phyloP scores from a whole-genome alignment of 2,113 vertebrate species.

The Atlantisia rogersi region DNA sequence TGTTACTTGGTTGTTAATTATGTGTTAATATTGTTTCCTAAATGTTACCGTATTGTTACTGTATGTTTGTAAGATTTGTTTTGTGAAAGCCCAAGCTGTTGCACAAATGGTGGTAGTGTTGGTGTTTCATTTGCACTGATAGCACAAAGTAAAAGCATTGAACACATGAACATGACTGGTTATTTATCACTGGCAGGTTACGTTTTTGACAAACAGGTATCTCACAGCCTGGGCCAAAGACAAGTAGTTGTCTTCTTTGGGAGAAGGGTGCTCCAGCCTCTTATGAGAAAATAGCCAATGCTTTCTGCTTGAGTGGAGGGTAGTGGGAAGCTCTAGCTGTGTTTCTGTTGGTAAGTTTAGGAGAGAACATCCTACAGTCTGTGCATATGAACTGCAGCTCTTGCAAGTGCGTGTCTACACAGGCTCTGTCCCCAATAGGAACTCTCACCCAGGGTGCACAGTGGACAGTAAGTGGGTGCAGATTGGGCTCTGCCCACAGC shows the following conservation, averaged over 20 bases:
- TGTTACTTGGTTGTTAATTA: background rate
- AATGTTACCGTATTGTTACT: background rate
- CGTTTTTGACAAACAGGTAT: background rate
- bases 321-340: background rate
- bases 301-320: background rate
- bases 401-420: background rate
- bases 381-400: accelerated
- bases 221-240: background rate
- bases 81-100: slow-evolving; percentile 18
- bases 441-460: background rate
- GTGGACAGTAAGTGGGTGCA: background rate
- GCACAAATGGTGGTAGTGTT: slow-evolving; percentile 52
- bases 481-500: background rate
- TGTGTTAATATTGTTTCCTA: background rate
- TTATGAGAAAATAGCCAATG: background rate
- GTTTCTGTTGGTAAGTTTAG: background rate
- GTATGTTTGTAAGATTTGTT: slow-evolving; percentile 11
- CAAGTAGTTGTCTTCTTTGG: background rate
- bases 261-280: background rate
- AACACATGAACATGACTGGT: slow-evolving; percentile 51
- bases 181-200: background rate
- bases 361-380: background rate
- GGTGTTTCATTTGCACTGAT: slow-evolving; percentile 65
- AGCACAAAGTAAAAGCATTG: slow-evolving; percentile 80
- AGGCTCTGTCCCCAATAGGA: background rate